Evolutionary conservation across 2,797 vertebrate species (phyloP).

Genomic region (Onychomys leucogaster): DNA sequence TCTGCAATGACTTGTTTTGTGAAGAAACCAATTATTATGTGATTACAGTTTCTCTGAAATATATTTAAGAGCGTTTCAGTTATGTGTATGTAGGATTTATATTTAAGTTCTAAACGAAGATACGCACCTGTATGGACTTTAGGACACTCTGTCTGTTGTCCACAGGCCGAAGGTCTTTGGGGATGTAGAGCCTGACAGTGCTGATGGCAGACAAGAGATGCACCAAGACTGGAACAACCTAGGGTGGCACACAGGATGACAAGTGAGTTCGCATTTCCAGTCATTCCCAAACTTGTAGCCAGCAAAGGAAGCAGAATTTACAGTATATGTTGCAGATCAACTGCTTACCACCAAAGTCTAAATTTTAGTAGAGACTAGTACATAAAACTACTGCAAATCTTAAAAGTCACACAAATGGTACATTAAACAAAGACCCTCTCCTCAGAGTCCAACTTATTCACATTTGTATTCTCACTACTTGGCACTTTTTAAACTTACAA

Average conservation of each 20-base stretch:
- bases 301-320: not conserved
- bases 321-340: not conserved
- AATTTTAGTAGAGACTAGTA: not conserved
- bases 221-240: constrained; percentile 98
- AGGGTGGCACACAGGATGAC: not conserved
- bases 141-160: constrained; percentile 97
- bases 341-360: not conserved
- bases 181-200: constrained; percentile 97
- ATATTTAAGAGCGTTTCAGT: not conserved
- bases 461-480: not conserved
- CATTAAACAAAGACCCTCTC: not conserved
- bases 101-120: constrained; percentile 53
- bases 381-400: not conserved
- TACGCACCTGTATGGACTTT: constrained; percentile 95
- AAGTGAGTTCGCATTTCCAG: not conserved
- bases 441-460: not conserved
- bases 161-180: constrained; percentile 95
- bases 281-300: not conserved
- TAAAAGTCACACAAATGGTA: not conserved
- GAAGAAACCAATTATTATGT: not conserved
- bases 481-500: not conserved
- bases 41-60: not conserved
- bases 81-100: not conserved
- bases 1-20: not conserved
- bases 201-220: constrained; percentile 96